phyloP scores from a whole-genome alignment of 2,113 vertebrate species.

The Elaphurus davidianus region DNA sequence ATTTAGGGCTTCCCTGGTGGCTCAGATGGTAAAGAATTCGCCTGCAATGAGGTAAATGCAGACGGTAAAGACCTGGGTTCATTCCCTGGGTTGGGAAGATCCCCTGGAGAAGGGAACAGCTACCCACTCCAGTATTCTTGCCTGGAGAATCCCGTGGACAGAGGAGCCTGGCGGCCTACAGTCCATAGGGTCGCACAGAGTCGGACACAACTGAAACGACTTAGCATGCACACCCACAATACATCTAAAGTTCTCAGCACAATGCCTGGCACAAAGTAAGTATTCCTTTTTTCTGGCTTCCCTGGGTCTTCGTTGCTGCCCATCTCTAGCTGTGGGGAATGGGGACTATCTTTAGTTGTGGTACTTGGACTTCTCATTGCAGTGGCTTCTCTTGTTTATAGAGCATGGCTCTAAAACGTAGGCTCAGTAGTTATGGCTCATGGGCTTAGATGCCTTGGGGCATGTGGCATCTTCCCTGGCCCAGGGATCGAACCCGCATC shows the following conservation, averaged over 20 bases:
- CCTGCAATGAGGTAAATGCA: too few relatives aligned
- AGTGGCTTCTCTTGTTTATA: background rate
- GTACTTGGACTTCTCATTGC: background rate
- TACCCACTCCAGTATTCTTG: too few relatives aligned
- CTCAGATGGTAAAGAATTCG: too few relatives aligned
- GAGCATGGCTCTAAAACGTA: background rate
- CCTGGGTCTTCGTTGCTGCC: background rate
- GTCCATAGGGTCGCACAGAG: background rate
- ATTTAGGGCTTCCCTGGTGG: too few relatives aligned
- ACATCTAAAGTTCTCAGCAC: background rate
- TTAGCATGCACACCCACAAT: background rate
- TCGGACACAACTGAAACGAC: accelerated
- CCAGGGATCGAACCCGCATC: background rate
- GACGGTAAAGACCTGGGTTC: too few relatives aligned
- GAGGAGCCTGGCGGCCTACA: background rate
- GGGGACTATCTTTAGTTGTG: background rate
- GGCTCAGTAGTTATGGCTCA: background rate
- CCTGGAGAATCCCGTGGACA: background rate
- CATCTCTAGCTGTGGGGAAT: background rate
- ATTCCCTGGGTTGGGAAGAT: too few relatives aligned
- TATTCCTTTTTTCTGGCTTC: background rate
- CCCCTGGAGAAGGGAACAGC: too few relatives aligned
- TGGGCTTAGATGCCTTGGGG: background rate
- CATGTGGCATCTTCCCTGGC: background rate
- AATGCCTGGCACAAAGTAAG: background rate